Conservation (phyloP, 2,797 vertebrate genomes). For the Hozukius guyotensis region DNA sequence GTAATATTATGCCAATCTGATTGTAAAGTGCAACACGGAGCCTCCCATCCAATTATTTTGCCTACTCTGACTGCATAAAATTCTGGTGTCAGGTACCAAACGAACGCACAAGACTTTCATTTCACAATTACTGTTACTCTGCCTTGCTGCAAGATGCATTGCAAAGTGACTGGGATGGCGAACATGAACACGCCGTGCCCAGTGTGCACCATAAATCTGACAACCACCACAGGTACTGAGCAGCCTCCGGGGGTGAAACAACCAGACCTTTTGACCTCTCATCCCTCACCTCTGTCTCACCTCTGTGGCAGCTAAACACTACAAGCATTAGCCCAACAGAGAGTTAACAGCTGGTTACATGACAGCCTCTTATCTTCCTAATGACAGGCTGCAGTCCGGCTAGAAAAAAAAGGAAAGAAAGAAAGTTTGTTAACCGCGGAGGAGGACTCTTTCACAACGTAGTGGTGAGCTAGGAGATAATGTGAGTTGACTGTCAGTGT, state of each 20-base stretch:
- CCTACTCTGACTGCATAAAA: too few species aligned
- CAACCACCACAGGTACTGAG: slow-evolving; percentile 3
- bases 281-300: slow-evolving; percentile 36
- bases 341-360: slow-evolving; percentile 37
- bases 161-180: not conserved
- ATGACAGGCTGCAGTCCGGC: slow-evolving; percentile 42
- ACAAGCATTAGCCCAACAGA: slow-evolving; percentile 20
- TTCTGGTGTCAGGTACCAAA: not conserved
- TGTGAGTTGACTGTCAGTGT: not conserved
- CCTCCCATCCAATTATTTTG: not conserved
- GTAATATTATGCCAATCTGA: not conserved
- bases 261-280: slow-evolving; percentile 21
- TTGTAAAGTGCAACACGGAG: not conserved
- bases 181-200: not conserved
- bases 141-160: not conserved
- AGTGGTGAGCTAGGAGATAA: not conserved
- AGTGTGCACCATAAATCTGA: slow-evolving; percentile 10
- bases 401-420: not conserved
- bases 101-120: not conserved
- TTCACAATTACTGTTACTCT: not conserved
- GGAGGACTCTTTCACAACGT: not conserved
- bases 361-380: slow-evolving; percentile 51
- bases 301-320: slow-evolving; percentile 30
- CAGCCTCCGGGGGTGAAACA: slow-evolving; percentile 7
- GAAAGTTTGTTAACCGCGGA: not conserved